Evolutionary conservation across 2,888 invertebrate species (phyloP).

Genomic region (Alentia gelatinosa): DNA sequence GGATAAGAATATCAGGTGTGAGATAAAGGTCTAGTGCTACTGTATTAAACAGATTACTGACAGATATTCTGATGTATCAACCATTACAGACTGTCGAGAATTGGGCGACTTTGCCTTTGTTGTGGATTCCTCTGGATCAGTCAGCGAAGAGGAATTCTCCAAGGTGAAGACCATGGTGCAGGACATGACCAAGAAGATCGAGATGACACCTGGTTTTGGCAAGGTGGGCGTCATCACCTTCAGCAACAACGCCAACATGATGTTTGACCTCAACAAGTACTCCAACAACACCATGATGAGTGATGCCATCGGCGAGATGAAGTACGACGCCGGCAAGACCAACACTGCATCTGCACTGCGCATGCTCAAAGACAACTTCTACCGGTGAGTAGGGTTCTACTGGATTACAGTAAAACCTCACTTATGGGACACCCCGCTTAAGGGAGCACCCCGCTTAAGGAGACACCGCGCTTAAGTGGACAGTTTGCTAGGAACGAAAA

Average conservation of each 20-base stretch:
- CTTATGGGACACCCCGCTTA: too few species aligned
- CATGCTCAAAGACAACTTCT: slow-evolving; percentile 64
- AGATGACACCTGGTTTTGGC: not conserved
- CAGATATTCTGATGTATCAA: not conserved
- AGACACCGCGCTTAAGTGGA: too few species aligned
- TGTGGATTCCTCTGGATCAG: slow-evolving; percentile 62
- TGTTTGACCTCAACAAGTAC: slow-evolving; percentile 67
- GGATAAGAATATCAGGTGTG: too few species aligned
- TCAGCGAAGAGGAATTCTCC: slow-evolving; percentile 67
- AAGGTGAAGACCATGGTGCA: slow-evolving; percentile 72
- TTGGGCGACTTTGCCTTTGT: slow-evolving; percentile 59
- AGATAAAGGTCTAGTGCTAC: too few species aligned
- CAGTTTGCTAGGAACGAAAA: too few species aligned
- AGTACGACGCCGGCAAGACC: slow-evolving; percentile 72
- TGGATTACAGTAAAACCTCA: too few species aligned
- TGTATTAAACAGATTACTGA: too few species aligned
- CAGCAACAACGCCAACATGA: slow-evolving; percentile 68
- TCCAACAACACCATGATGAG: slow-evolving; percentile 62
- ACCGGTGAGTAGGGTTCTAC: not conserved
- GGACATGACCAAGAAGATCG: slow-evolving; percentile 65
- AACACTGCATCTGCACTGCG: slow-evolving; percentile 74
- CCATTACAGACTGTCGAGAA: slow-evolving; percentile 30
- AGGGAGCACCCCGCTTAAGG: too few species aligned
- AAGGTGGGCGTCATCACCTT: slow-evolving; percentile 68
- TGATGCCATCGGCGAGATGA: slow-evolving; percentile 68